phyloP scores from a whole-genome alignment of 2,797 vertebrate genomes.

The Paratrypauchen microcephalus region DNA sequence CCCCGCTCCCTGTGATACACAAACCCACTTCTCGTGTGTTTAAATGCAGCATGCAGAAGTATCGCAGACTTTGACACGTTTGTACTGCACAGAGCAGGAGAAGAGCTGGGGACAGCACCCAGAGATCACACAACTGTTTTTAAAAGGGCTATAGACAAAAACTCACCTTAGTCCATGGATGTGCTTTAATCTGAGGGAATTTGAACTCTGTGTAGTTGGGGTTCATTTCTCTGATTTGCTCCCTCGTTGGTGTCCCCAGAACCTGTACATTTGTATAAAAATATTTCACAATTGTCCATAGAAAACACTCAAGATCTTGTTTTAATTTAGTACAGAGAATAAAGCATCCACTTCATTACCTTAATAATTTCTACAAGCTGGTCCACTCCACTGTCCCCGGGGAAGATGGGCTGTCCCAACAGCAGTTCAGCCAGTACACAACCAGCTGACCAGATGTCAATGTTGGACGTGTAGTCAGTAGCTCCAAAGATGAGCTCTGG shows the following conservation, averaged over 20 bases:
- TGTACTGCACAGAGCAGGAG: too few relatives aligned
- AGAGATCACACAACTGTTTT: too few relatives aligned
- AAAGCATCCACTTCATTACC: conserved; percentile 62
- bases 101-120: too few relatives aligned
- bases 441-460: conserved; percentile 96
- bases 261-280: conserved; percentile 71
- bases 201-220: conserved; percentile 97
- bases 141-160: not conserved
- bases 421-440: conserved; percentile 92
- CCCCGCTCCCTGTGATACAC: too few relatives aligned
- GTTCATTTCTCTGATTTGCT: conserved; percentile 97
- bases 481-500: conserved; percentile 96
- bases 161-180: conserved; percentile 91
- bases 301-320: too few relatives aligned
- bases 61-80: too few relatives aligned
- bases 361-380: conserved; percentile 96
- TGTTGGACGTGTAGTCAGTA: conserved; percentile 94
- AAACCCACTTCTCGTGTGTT: too few relatives aligned
- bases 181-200: conserved; percentile 96
- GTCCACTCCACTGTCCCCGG: conserved; percentile 93
- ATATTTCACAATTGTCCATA: too few relatives aligned
- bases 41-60: too few relatives aligned
- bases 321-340: not conserved
- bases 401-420: conserved; percentile 92
- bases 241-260: conserved; percentile 92